Percentiles rank a stretch among this genome's conserved stretches.
phyloP scores from a whole-genome alignment of 2,113 vertebrate genomes.

The Prunella fulvescens region DNA sequence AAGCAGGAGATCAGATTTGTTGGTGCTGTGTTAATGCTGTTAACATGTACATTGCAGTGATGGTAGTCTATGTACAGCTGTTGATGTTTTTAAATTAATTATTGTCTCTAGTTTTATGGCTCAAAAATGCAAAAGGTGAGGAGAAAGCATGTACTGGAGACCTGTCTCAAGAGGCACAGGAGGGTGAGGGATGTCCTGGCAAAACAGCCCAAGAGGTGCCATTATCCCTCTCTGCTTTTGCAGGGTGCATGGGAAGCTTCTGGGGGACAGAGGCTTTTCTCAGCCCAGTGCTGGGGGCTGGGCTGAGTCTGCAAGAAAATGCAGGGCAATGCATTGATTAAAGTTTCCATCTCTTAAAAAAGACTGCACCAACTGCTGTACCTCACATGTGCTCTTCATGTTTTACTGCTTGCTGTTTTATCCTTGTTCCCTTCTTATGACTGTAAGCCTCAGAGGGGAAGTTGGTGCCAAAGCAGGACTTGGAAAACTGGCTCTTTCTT shows the following conservation, averaged over 20 bases:
- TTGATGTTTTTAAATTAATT: neutral
- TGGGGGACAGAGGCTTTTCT: neutral
- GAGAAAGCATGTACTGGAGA: neutral
- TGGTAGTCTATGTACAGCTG: neutral
- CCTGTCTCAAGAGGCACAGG: neutral
- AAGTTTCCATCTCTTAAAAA: conserved; percentile 1
- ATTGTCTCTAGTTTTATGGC: rapidly evolving
- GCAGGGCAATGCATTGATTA: neutral
- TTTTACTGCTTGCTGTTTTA: neutral
- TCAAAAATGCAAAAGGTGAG: neutral
- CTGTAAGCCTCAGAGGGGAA: neutral
- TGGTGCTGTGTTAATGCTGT: neutral
- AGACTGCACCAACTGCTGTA: neutral
- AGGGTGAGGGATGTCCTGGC: neutral
- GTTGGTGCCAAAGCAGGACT: neutral
- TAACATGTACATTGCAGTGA: rapidly evolving
- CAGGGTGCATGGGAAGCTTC: neutral
- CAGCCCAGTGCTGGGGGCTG: neutral
- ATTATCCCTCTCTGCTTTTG: neutral
- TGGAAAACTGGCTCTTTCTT: neutral
- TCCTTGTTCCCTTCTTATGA: neutral
- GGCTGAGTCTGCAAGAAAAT: neutral
- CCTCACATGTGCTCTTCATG: neutral
- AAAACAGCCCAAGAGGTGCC: neutral
- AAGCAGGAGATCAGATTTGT: neutral